phyloP scores from a whole-genome alignment of 92 coral and sea anemone genomes.

The Desmophyllum pertusum region DNA sequence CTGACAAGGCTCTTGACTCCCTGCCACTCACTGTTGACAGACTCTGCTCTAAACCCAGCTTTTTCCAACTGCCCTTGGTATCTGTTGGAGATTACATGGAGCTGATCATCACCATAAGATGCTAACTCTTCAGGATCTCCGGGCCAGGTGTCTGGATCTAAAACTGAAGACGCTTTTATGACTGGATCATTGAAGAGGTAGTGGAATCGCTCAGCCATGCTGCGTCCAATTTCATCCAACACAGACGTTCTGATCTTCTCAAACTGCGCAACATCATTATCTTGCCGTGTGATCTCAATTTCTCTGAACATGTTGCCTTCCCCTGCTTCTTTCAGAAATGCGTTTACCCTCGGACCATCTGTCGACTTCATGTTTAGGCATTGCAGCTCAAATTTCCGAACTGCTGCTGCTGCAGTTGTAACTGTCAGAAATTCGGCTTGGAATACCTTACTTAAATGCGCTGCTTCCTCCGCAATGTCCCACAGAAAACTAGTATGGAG shows the following conservation, averaged over 20 bases:
- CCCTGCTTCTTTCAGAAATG: conserved; percentile 40
- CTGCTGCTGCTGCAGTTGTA: conserved; percentile 46
- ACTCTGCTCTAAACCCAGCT: conserved; percentile 14
- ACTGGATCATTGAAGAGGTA: conserved; percentile 46
- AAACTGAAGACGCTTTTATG: conserved; percentile 16
- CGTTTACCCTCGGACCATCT: conserved; percentile 18
- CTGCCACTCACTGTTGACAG: conserved; percentile 10
- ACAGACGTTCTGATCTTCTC: conserved; percentile 40
- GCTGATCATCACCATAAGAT: conserved; percentile 9
- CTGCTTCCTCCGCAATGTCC: conserved; percentile 39
- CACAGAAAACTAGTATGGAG: conserved; percentile 10
- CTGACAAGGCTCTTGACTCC: conserved; percentile 24
- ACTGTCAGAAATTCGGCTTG: conserved; percentile 49
- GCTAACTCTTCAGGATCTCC: not conserved
- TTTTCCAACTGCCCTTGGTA: conserved; percentile 16
- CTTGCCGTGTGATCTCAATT: conserved; percentile 36
- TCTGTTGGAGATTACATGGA: not conserved
- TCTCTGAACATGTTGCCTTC: conserved; percentile 35
- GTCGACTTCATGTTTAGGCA: conserved; percentile 18
- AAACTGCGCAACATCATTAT: conserved; percentile 29
- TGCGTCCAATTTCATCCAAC: conserved; percentile 46
- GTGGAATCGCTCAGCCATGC: conserved; percentile 40
- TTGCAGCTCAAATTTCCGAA: conserved; percentile 26
- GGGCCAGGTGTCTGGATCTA: conserved; percentile 22
- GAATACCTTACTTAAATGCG: conserved; percentile 41